phyloP scores from a whole-genome alignment of 1,140 invertebrate genomes.

The Lepidostoma basale region DNA sequence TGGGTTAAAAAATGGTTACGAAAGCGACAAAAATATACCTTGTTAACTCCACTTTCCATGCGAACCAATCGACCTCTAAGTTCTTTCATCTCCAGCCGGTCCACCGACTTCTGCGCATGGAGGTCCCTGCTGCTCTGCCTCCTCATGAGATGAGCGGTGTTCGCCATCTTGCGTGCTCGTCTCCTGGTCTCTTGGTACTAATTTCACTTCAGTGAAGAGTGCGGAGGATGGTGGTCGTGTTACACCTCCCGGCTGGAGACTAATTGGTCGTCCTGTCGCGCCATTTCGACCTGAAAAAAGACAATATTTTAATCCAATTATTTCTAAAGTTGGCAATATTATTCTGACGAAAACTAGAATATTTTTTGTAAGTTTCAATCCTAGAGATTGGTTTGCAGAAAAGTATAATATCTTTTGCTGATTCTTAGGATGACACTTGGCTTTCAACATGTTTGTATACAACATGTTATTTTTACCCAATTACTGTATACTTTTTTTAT shows the following conservation, averaged over 20 bases:
- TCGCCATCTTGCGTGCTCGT: constrained; percentile 78
- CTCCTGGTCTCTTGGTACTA: neutral
- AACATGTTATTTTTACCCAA: too few relatives aligned
- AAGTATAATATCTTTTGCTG: too few relatives aligned
- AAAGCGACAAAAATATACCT: constrained; percentile 23
- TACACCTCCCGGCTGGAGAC: neutral
- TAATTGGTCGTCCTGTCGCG: constrained; percentile 25
- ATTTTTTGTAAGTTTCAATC: too few relatives aligned
- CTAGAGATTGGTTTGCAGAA: too few relatives aligned
- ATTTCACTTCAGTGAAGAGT: neutral
- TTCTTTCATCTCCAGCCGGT: constrained; percentile 85
- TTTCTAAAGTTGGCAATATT: too few relatives aligned
- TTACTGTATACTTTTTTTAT: too few relatives aligned
- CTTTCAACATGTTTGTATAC: too few relatives aligned
- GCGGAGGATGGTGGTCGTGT: neutral
- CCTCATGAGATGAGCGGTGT: constrained; percentile 84
- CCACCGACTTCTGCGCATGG: constrained; percentile 79
- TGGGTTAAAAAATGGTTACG: too few relatives aligned
- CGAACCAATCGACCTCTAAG: constrained; percentile 78
- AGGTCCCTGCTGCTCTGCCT: constrained; percentile 85
- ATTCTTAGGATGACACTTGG: too few relatives aligned
- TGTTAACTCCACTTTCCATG: constrained; percentile 69
- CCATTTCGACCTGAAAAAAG: constrained; percentile 18
- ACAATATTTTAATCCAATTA: neutral
- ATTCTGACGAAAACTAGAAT: too few relatives aligned